Base-by-base conservation (phyloP, 2,113 vertebrate genomes). In the Rhinogobius similis region DNA sequence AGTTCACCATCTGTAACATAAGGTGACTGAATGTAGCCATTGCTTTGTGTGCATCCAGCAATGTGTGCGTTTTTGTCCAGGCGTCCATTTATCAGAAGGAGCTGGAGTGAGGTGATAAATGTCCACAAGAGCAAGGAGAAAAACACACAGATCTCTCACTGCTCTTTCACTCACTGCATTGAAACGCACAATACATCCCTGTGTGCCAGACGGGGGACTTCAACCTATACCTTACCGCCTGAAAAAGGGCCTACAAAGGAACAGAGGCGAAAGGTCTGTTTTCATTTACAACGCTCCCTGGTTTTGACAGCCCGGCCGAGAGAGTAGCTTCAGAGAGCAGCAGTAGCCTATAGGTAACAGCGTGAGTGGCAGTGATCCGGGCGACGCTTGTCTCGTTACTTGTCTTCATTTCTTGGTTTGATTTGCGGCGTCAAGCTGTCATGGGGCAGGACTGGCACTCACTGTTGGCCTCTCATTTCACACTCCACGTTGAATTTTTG, bases 401-500 rank as follows among this genome's bases (percentile, higher is more conserved):
- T 85, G 85, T 85, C 85, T 87, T 86, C 75, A 84, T 86, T 84
- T 86, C 78, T 72, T 73, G 71, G 76, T 87, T 85, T 85, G 88
- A 90, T 88, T 89, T 75, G 68, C 26, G 78, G 74, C 84, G 82
- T 89, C 88, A 83, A 83, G 81, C 79, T 82, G 82, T 90, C 87
- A 86, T 67, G 12, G 73, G 63, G 72, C 55, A 84, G 52, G 85
- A 83, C 81, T 73, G 76, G 79, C 84, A 44, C 79, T 67, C 24
- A 3, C 82, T 63, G 68, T 77, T 72, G 62, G 72, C 43, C 38
- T 61, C 43, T 27, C 55, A 29, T 67, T 85, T 70, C 21, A 26
- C 66, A 74, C 68, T 39, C 69, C 63, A 67, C 66, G 65, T 48
- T 62, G 24, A 70, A 7, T 48, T 67, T 23, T 43, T 73, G 81